phyloP scores from a whole-genome alignment of 2,113 vertebrate species.

The Apistogramma diplotaenia region DNA sequence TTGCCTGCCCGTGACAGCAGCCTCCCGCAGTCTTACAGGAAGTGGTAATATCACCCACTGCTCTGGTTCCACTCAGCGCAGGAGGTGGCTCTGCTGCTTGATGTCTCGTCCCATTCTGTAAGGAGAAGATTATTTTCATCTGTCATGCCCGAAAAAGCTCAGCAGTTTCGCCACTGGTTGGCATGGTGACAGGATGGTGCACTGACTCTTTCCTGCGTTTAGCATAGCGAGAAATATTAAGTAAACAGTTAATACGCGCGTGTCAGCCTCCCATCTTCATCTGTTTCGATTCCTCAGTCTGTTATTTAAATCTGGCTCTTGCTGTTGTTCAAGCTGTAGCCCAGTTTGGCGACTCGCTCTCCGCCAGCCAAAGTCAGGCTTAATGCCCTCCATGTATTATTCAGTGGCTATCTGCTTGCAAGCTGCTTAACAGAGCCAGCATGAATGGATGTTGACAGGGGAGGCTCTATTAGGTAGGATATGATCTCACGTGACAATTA shows the following conservation, averaged over 20 bases:
- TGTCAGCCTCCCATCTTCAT: slow-evolving; percentile 10
- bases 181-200: slow-evolving; percentile 49
- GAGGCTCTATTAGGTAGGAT: slow-evolving; percentile 56
- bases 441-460: slow-evolving; percentile 58
- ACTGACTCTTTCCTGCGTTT: not conserved
- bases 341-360: slow-evolving; percentile 43
- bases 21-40: slow-evolving; percentile 55
- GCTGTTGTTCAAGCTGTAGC: not conserved
- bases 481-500: slow-evolving; percentile 65
- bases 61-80: slow-evolving; percentile 40
- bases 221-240: slow-evolving; percentile 18
- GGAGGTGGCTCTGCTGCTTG: slow-evolving; percentile 47
- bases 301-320: slow-evolving; percentile 23
- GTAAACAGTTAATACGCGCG: slow-evolving; percentile 4
- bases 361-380: slow-evolving; percentile 35
- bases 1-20: slow-evolving; percentile 51
- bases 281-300: not conserved
- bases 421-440: slow-evolving; percentile 31
- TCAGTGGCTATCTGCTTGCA: slow-evolving; percentile 57
- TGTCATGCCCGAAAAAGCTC: slow-evolving; percentile 32
- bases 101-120: slow-evolving; percentile 49
- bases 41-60: slow-evolving; percentile 49
- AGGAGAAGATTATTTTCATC: slow-evolving; percentile 53
- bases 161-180: slow-evolving; percentile 46
- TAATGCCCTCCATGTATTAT: slow-evolving; percentile 66